These are phyloP conservation scores for Sebastes schlegelii DNA, from an alignment of 2,113 vertebrate genomes.

Conservation along the genomic window DNA sequence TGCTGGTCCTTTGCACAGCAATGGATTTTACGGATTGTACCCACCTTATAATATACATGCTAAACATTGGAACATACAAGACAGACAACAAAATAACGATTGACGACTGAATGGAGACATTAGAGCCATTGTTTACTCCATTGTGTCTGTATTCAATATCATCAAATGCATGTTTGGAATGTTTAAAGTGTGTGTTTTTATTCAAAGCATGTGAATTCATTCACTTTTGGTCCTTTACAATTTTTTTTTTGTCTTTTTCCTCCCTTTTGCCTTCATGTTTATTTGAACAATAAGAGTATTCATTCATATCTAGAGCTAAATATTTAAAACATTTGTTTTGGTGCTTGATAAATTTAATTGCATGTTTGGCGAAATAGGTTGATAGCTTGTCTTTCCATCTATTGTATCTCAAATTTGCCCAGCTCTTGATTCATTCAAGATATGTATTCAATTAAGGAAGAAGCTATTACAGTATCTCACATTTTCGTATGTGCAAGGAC, in stretches of 20 bases:
- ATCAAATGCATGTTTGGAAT: constrained; percentile 69
- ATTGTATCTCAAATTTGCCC: constrained; percentile 24
- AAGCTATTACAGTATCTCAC: constrained; percentile 12
- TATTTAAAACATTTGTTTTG: constrained; percentile 4
- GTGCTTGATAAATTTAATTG: neutral
- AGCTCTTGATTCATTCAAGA: constrained; percentile 21
- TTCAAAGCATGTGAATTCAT: constrained; percentile 12
- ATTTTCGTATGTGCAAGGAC: constrained; percentile 37
- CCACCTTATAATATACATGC: constrained; percentile 61
- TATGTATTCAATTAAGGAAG: constrained; percentile 12
- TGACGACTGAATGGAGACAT: constrained; percentile 43
- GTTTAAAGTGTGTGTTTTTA: constrained; percentile 72
- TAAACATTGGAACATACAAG: constrained; percentile 63
- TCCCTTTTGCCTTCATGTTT: neutral
- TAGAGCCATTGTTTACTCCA: constrained; percentile 33
- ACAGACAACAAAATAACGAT: constrained; percentile 62
- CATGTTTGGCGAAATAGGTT: neutral
- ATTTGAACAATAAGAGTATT: constrained; percentile 3
- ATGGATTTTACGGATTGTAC: constrained; percentile 60
- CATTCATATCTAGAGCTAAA: constrained; percentile 5
- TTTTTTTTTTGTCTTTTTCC: neutral
- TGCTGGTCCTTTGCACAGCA: constrained; percentile 77
- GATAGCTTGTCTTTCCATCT: constrained; percentile 11
- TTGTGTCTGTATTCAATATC: constrained; percentile 32
- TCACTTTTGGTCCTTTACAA: neutral